A percentile compares a stretch with the other conserved stretches of the same genome.
Evolutionary conservation across 2,797 vertebrate genomes (phyloP).

Genomic region (Sebastes matsubarae): DNA sequence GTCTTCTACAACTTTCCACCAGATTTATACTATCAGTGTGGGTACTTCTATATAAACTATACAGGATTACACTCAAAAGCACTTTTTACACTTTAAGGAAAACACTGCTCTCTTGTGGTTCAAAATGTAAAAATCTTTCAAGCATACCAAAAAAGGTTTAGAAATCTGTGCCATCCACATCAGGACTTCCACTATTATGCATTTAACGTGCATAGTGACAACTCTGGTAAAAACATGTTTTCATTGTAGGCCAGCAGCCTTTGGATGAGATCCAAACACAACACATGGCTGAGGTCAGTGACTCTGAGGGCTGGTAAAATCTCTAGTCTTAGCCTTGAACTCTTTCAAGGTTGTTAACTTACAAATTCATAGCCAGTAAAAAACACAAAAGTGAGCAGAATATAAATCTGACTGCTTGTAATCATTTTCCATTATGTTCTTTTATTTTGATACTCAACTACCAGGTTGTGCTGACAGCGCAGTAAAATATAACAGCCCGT

Average conservation of each 20-base stretch:
- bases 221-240: background rate
- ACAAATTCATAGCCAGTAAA: slow-evolving; percentile 1
- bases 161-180: background rate
- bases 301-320: background rate
- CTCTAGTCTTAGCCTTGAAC: slow-evolving; percentile 25
- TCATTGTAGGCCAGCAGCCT: background rate
- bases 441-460: fast-evolving
- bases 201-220: background rate
- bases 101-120: slow-evolving; percentile 58
- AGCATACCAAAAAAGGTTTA: background rate
- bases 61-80: background rate
- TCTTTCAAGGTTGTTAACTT: background rate
- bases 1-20: background rate
- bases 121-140: background rate
- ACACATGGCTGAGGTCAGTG: slow-evolving; percentile 7
- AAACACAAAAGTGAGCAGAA: background rate
- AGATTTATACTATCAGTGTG: background rate
- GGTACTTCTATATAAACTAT: background rate
- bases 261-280: slow-evolving; percentile 9
- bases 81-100: background rate
- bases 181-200: background rate
- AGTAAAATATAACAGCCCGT: background rate
- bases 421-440: background rate
- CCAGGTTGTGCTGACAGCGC: background rate
- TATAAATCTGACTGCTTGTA: background rate